These are phyloP conservation scores for Myotis myotis DNA, from an alignment of 2,797 vertebrate species.

Conservation along the genomic window DNA sequence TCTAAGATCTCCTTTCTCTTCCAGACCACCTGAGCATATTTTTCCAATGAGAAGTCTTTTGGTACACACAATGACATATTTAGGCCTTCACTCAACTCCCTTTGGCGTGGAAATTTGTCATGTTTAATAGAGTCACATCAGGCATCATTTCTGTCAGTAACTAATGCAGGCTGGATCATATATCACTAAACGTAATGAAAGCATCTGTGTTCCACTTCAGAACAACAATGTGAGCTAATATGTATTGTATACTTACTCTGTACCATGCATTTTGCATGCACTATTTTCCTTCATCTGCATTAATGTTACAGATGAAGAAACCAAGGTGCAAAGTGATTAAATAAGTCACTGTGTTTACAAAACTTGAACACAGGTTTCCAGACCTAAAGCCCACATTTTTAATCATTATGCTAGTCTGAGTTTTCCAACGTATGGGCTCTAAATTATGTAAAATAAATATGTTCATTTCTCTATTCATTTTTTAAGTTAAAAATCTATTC, in stretches of 20 bases:
- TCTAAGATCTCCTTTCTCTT: not conserved
- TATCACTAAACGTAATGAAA: not conserved
- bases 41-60: not conserved
- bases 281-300: not conserved
- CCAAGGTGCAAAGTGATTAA: not conserved
- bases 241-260: not conserved
- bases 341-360: not conserved
- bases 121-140: not conserved
- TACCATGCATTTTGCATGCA: not conserved
- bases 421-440: not conserved
- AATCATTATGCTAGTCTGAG: not conserved
- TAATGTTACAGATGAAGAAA: conserved; percentile 11
- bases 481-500: not conserved
- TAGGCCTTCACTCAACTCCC: not conserved
- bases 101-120: not conserved
- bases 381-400: not conserved
- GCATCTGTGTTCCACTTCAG: not conserved
- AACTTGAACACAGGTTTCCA: not conserved
- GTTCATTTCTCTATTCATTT: not conserved
- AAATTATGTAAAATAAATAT: conserved; percentile 9
- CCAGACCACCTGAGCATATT: not conserved
- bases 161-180: not conserved
- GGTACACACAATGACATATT: not conserved
- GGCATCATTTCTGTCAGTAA: not conserved
- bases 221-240: not conserved